These are phyloP conservation scores for Orientallactaga sibirica DNA, from an alignment of 2,797 vertebrate species.

Conservation along the genomic window DNA sequence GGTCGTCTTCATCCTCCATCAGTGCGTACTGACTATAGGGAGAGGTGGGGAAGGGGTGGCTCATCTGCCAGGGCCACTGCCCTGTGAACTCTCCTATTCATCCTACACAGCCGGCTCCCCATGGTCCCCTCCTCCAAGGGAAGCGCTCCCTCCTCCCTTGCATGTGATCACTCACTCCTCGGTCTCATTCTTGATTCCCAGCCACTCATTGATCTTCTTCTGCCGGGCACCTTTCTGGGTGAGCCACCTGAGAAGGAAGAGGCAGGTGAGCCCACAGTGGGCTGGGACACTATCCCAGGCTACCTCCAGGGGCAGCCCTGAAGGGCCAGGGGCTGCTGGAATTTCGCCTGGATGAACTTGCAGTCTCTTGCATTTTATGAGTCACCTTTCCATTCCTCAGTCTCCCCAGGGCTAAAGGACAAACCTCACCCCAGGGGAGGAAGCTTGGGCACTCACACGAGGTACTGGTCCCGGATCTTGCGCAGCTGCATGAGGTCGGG, in stretches of 20 bases:
- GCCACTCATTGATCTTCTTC: conserved; percentile 95
- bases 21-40: conserved; percentile 92
- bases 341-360: no score
- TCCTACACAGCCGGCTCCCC: background rate
- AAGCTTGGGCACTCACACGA: conserved; percentile 90
- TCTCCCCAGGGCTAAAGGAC: background rate
- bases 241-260: conserved; percentile 91
- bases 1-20: conserved; percentile 94
- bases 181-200: conserved; percentile 92
- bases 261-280: conserved; percentile 28
- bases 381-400: background rate
- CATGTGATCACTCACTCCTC: conserved; percentile 92
- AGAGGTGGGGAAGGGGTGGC: background rate
- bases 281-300: background rate
- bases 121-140: background rate
- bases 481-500: conserved; percentile 95
- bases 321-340: no score
- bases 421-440: background rate
- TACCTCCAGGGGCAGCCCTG: background rate
- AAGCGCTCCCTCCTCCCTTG: background rate
- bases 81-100: background rate
- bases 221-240: conserved; percentile 94
- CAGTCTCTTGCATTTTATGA: no score
- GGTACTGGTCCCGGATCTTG: conserved; percentile 95
- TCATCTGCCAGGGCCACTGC: no score